Percentiles rank a stretch among this genome's conserved stretches.
Evolutionary conservation across 1,140 invertebrate genomes (phyloP).

Genomic region (Drosophila pachea): DNA sequence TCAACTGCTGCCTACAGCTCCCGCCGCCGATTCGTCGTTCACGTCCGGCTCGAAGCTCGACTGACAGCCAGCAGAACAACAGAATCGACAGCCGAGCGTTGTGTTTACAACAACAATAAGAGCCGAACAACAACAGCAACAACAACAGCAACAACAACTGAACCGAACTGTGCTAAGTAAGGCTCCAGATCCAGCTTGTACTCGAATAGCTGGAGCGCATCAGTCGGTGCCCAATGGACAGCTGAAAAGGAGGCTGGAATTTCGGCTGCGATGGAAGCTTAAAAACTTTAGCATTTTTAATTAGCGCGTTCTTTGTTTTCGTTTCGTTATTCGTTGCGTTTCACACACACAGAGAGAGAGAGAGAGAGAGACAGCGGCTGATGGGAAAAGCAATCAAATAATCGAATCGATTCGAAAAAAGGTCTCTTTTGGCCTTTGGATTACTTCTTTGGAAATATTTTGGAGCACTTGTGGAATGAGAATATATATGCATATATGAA

Average conservation of each 20-base stretch:
- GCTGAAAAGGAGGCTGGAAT: conserved; percentile 77
- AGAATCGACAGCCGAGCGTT: conserved; percentile 70
- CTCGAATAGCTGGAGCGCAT: conserved; percentile 63
- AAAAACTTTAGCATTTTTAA: conserved; percentile 77
- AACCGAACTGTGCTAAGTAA: conserved; percentile 18
- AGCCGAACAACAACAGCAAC: conserved; percentile 35
- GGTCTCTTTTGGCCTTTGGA: neutral
- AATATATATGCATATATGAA: neutral
- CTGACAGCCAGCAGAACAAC: conserved; percentile 68
- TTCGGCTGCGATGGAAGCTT: conserved; percentile 56
- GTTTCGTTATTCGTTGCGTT: conserved; percentile 67
- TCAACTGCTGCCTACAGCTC: conserved; percentile 22
- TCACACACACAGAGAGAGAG: conserved; percentile 27
- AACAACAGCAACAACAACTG: conserved; percentile 31
- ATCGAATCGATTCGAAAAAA: conserved; percentile 27
- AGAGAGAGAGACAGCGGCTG: too few relatives aligned
- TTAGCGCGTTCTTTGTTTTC: conserved; percentile 77
- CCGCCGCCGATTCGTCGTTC: conserved; percentile 34
- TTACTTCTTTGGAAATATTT: neutral
- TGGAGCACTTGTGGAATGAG: conserved; percentile 1
- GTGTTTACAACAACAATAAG: conserved; percentile 70
- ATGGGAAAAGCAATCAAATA: conserved; percentile 14
- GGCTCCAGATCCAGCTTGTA: conserved; percentile 50
- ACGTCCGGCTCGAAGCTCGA: conserved; percentile 36
- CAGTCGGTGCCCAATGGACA: conserved; percentile 60